phyloP scores from a whole-genome alignment of 2,888 invertebrate genomes.

The Horisme vitalbata region DNA sequence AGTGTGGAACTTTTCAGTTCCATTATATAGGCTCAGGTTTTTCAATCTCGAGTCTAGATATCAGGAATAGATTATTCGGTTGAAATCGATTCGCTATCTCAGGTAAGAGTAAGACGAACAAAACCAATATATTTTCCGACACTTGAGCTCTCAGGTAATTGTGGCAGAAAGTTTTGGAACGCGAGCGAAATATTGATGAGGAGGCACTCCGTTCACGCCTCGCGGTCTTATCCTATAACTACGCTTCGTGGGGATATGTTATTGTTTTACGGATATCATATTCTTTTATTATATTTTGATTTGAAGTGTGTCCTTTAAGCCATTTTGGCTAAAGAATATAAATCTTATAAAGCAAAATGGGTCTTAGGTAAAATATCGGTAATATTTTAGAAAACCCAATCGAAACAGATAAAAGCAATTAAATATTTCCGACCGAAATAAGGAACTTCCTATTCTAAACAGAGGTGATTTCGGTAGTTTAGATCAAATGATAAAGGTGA shows the following conservation, averaged over 20 bases:
- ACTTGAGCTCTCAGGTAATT: constrained; percentile 82
- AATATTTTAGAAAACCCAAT: neutral
- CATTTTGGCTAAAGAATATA: too few species aligned
- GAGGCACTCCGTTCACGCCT: constrained; percentile 41
- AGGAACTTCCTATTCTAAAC: constrained; percentile 26
- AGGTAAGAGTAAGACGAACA: constrained; percentile 65
- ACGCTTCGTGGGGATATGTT: constrained; percentile 13
- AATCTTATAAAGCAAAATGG: too few species aligned
- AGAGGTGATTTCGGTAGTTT: constrained; percentile 46
- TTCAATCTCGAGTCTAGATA: constrained; percentile 8
- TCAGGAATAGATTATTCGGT: constrained; percentile 46
- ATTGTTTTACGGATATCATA: constrained; percentile 12
- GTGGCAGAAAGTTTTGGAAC: constrained; percentile 80
- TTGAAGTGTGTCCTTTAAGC: neutral
- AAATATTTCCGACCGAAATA: constrained; percentile 17
- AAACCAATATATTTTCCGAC: constrained; percentile 81
- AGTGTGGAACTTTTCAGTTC: neutral
- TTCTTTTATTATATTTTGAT: neutral
- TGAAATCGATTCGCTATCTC: constrained; percentile 59
- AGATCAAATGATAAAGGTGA: constrained; percentile 52
- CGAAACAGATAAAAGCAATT: constrained; percentile 15
- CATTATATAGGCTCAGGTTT: constrained; percentile 10
- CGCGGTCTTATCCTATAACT: constrained; percentile 33
- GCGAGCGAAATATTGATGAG: constrained; percentile 77
- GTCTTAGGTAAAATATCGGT: constrained; percentile 7